Percentiles rank a stretch among this genome's conserved stretches.
phyloP scores from a whole-genome alignment of 2,888 invertebrate species.

The Pandemis cinnamomeana region DNA sequence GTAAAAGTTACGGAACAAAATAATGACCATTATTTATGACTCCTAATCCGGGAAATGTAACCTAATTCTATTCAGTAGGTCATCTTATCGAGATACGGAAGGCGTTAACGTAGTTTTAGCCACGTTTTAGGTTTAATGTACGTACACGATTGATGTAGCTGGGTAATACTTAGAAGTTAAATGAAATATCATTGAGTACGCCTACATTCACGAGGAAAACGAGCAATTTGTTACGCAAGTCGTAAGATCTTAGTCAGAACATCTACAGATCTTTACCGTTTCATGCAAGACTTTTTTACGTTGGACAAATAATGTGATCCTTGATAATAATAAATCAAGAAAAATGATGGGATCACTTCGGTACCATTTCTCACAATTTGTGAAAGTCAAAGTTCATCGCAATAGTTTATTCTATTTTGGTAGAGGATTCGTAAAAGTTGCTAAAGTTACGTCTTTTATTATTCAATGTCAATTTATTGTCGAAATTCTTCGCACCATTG shows the following conservation, averaged over 20 bases:
- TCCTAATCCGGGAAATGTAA: constrained; percentile 50
- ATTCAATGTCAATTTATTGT: not conserved
- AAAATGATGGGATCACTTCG: not conserved
- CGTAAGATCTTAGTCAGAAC: not conserved
- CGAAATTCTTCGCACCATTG: not conserved
- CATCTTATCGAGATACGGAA: constrained; percentile 48
- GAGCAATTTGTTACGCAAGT: not conserved
- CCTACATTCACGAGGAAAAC: not conserved
- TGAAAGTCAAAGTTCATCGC: not conserved
- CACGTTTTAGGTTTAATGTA: not conserved
- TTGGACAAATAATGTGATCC: not conserved
- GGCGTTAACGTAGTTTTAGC: constrained; percentile 7
- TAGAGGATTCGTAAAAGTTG: not conserved
- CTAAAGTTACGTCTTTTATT: not conserved
- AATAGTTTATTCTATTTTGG: not conserved
- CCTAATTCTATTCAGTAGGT: constrained; percentile 50
- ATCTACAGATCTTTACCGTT: not conserved
- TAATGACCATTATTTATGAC: constrained; percentile 3
- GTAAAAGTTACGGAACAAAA: constrained; percentile 1
- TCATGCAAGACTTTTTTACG: not conserved
- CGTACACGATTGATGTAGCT: not conserved
- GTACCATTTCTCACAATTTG: not conserved
- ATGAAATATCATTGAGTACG: not conserved
- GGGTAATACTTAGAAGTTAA: not conserved
- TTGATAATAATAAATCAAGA: not conserved